Base-by-base conservation (phyloP, 2,797 vertebrate species). In the Naso thynnoides region DNA sequence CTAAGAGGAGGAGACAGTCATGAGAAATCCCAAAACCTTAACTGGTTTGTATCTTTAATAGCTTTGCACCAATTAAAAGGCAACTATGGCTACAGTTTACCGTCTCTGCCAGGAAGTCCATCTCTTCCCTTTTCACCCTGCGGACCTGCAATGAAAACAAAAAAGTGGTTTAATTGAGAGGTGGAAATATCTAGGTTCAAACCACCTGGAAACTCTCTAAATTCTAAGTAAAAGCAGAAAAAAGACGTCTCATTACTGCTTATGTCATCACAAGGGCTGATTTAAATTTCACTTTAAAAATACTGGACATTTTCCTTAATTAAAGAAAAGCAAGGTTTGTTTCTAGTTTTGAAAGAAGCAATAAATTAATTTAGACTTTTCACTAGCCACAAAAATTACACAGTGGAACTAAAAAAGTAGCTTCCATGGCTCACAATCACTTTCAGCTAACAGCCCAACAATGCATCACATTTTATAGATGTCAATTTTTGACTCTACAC, bases 51-150 rank as follows among this genome's bases (percentile, higher is more conserved):
- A 53, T 81, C 69, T 61, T 47, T 52, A 67, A 77, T 45, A 57
- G 39, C 69, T 78, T 73, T 61, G 66, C 42, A 26, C 62, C 29
- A 36, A 61, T 60, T 70, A 26, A 76, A 78, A 81, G 48, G 49
- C 36, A 76, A 80, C 55, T 58, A 44, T 70, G 62, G 68, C 58
- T 39, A 31, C 61, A 70, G 70, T 81, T 87, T 85, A 94, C 94
- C 94, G 0, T 95, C 94, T 87, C 85, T 89, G 64, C 94, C 95
- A 73, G 93, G 86, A 83, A 84, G 75, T 27, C 94, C 94, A 68
- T 95, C 93, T 65, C 60, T 90, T 53, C 94, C 95, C 59, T 73
- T 94, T 76, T 94, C 94, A 56, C 95, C 94, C 82, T 86, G 92
- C 79, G 94, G 94, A 86, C 94, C 95, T 95, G 85, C 15, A 76